phyloP scores from a whole-genome alignment of 2,888 invertebrate genomes.

The Balanococcus diminutus region DNA sequence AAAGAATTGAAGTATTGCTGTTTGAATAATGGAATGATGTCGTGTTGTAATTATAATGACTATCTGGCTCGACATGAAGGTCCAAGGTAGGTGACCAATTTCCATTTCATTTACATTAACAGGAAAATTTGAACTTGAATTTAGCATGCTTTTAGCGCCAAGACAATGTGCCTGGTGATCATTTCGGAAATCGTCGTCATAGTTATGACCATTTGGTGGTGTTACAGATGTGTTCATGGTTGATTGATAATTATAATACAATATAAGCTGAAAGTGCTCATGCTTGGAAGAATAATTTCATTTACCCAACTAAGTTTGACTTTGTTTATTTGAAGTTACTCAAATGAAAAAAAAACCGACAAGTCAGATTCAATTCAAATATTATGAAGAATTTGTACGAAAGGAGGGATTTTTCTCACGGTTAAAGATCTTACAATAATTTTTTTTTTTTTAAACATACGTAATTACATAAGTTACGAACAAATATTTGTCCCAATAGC shows the following conservation, averaged over 20 bases:
- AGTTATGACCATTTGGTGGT: not conserved
- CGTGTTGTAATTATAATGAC: constrained; percentile 41
- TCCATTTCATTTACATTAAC: not conserved
- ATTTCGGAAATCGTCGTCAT: constrained; percentile 4
- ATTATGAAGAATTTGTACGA: too few relatives aligned
- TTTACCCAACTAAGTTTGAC: too few relatives aligned
- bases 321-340: too few relatives aligned
- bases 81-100: not conserved
- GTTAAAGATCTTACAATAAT: too few relatives aligned
- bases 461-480: too few relatives aligned
- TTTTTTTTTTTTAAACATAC: too few relatives aligned
- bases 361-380: too few relatives aligned
- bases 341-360: too few relatives aligned
- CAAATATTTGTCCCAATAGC: too few relatives aligned
- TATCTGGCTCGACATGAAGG: constrained; percentile 5
- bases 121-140: not conserved
- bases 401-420: too few relatives aligned
- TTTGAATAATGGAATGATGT: constrained; percentile 19
- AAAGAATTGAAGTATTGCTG: constrained; percentile 35
- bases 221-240: not conserved
- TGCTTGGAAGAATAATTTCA: not conserved
- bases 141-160: not conserved
- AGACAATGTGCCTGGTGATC: not conserved
- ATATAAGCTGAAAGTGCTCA: not conserved
- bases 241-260: not conserved